These are phyloP conservation scores for Haliclona indistincta DNA, from an alignment of 37 sponge, comb jelly and placozoan species.

Conservation along the genomic window DNA sequence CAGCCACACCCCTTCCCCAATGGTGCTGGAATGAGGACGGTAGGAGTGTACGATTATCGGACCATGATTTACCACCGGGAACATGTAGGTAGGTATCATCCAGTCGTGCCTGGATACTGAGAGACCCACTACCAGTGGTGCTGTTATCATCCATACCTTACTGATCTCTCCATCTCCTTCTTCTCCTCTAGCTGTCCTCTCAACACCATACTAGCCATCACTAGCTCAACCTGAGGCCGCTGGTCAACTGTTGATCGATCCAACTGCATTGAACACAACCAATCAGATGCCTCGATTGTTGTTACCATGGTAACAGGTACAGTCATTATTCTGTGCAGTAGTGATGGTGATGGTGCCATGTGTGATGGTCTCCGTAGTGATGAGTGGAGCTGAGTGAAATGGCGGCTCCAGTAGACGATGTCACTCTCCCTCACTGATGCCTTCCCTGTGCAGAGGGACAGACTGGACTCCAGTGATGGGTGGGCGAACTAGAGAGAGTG, in stretches of 20 bases:
- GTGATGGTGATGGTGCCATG: too few relatives aligned
- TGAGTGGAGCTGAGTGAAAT: too few relatives aligned
- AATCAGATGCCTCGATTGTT: conserved; percentile 69
- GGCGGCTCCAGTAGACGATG: too few relatives aligned
- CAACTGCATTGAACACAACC: conserved; percentile 23
- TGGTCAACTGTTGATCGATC: conserved; percentile 2
- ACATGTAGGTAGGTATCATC: conserved; percentile 58
- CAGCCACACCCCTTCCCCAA: conserved; percentile 64
- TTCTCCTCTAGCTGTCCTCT: conserved; percentile 14
- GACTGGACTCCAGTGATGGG: too few relatives aligned
- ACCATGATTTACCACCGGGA: conserved; percentile 34
- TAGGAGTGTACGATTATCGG: conserved; percentile 45
- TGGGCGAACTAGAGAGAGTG: too few relatives aligned
- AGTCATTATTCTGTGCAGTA: not conserved
- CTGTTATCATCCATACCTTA: conserved; percentile 17
- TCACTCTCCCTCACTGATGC: too few relatives aligned
- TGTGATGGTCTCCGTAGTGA: too few relatives aligned
- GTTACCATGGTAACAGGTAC: conserved; percentile 54
- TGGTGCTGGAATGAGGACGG: conserved; percentile 69
- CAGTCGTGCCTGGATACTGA: conserved; percentile 24
- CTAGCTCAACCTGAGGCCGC: conserved; percentile 2
- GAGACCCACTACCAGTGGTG: not conserved
- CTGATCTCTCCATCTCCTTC: conserved; percentile 1
- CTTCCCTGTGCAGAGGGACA: too few relatives aligned
- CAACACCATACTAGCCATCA: conserved; percentile 40